Evolutionary conservation across 2,113 vertebrate genomes (phyloP), one percentile per base, ranked within the genome.

Genomic region (Thalassarche chlororhynchos): DNA sequence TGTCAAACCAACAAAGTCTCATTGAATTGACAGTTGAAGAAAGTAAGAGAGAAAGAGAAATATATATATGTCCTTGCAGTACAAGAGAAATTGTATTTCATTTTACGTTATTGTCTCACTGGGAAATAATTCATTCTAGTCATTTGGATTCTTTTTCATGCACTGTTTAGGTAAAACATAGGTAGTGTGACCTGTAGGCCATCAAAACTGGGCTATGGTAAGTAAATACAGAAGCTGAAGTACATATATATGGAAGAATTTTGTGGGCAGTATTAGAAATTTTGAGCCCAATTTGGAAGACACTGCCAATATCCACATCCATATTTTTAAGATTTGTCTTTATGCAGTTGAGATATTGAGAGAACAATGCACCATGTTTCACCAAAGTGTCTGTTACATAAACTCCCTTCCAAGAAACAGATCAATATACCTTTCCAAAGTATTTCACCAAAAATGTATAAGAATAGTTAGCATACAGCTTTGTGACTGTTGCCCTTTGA

Each of bases 1-100:
- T 94, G 87, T 96, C 92, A 92, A 91, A 87, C 40, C 84, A 89
- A 42, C 54, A 69, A 87, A 49, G 47, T 57, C 90, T 89, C 54
- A 47, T 6, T 60, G 84, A 83, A 70, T 16, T 89, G 61, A 76
- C 57, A 89, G 65, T 4, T 89, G 70, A 84, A 91, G 47, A 68
- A 60, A 71, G 25, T 18, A 46, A 71, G 18, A 42, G 12, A 62
- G 32, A 79, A 71, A 90, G 75, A 82, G 1, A 71, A 38, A 54
- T 17, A n/a, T 21, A 8, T 46, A 8, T 31, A 9, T 40, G 17
- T 46, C 9, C n/a, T 70, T 62, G 25, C 10, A 57, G 31, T 46
- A 28, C 21, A 38, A 55, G 46, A 85, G 17, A 77, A 81, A 40
- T 24, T 38, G 16, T 31, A 44, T 55, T 68, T 77, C 5, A 55